Conservation (phyloP, 2,888 invertebrate genomes). For the Eupithecia centaureata region DNA sequence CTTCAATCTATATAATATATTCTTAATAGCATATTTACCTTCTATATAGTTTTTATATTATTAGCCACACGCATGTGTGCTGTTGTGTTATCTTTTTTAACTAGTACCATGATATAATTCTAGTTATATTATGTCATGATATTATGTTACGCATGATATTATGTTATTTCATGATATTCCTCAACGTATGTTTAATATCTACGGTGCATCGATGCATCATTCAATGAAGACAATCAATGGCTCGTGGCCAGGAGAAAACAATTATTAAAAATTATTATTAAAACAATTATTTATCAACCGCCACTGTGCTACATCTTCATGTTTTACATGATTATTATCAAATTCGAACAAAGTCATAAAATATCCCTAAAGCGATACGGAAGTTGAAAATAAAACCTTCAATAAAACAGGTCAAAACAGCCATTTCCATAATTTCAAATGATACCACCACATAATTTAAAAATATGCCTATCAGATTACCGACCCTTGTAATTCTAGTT, state of each 20-base stretch:
- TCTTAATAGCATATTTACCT: no score
- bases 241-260: background rate
- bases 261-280: no score
- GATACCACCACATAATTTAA: background rate
- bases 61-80: no score
- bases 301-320: background rate
- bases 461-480: conserved; percentile 20
- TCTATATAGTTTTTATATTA: no score
- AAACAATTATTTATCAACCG: background rate
- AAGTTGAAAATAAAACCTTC: background rate
- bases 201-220: background rate
- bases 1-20: no score
- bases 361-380: background rate
- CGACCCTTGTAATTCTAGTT: conserved; percentile 27
- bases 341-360: background rate
- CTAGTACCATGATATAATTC: background rate
- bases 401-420: background rate
- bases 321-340: background rate
- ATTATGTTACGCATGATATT: no score
- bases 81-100: no score
- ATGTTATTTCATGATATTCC: background rate
- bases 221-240: background rate
- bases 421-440: conserved; percentile 13
- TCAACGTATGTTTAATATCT: background rate
- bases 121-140: background rate